These are phyloP conservation scores for Zaprionus camerounensis DNA, from an alignment of 1,140 invertebrate species.

Conservation along the genomic window DNA sequence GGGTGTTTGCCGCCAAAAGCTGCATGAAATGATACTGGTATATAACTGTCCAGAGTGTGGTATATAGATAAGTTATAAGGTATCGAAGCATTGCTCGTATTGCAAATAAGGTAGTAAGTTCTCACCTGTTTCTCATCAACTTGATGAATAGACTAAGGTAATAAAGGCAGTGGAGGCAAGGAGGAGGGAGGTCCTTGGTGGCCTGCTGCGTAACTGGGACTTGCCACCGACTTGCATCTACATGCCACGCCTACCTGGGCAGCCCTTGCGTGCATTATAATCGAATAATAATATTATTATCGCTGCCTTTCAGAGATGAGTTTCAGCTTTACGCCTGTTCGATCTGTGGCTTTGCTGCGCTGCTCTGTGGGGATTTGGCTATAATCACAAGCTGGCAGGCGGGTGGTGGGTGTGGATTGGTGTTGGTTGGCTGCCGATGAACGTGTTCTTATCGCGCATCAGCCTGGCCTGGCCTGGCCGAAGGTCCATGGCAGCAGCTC, in stretches of 20 bases:
- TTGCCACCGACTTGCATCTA: neutral
- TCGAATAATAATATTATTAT: constrained; percentile 9
- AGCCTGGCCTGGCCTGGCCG: neutral
- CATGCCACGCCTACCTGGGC: neutral
- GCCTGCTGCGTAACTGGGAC: neutral
- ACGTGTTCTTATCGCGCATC: constrained; percentile 1
- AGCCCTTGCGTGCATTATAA: neutral
- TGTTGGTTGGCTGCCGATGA: neutral
- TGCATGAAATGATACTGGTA: neutral
- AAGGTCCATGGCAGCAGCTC: neutral
- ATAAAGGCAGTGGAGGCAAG: too few species aligned
- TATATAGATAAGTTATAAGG: too few species aligned
- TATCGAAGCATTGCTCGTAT: too few species aligned
- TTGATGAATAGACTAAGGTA: too few species aligned
- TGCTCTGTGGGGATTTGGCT: neutral
- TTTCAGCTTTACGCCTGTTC: neutral
- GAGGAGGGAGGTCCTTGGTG: neutral
- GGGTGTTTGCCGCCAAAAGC: neutral
- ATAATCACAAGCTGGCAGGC: neutral
- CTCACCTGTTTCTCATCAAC: too few species aligned
- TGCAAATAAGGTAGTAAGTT: too few species aligned
- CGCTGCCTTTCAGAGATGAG: neutral
- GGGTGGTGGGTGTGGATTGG: too few species aligned
- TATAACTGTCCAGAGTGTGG: too few species aligned
- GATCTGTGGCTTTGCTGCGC: neutral